Percentiles rank a stretch among this genome's conserved stretches.
phyloP scores from a whole-genome alignment of 30 jellyfish, hydroid and myxozoan genomes.

The Turritopsis rubra region DNA sequence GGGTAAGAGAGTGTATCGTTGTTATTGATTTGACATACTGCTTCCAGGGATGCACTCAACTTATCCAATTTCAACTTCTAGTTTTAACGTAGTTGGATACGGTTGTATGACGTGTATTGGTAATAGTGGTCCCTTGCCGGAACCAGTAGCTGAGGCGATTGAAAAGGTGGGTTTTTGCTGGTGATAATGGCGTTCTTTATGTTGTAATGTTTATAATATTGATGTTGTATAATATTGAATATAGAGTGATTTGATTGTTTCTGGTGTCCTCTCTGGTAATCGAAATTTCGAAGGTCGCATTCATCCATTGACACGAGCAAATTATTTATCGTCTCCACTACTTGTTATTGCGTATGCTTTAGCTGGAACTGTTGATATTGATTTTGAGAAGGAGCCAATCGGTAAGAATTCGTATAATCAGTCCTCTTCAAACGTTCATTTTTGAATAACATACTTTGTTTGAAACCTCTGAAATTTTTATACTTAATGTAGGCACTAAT shows the following conservation, averaged over 20 bases:
- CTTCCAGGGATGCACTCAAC: too few species aligned
- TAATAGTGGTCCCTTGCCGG: constrained; percentile 95
- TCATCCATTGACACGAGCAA: constrained; percentile 85
- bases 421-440: too few species aligned
- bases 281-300: constrained; percentile 91
- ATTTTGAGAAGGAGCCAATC: constrained; percentile 83
- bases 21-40: too few species aligned
- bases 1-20: constrained; percentile 78
- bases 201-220: neutral
- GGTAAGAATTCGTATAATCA: constrained; percentile 35
- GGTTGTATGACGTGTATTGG: constrained; percentile 98
- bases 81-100: constrained; percentile 83
- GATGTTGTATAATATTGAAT: neutral
- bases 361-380: constrained; percentile 87
- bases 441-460: neutral
- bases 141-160: constrained; percentile 79
- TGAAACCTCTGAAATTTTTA: too few species aligned
- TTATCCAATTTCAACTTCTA: constrained; percentile 18
- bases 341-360: constrained; percentile 80
- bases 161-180: constrained; percentile 55
- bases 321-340: constrained; percentile 79
- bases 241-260: constrained; percentile 75
- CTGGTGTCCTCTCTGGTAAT: constrained; percentile 83
- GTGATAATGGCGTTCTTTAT: neutral
- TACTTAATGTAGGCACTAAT: constrained; percentile 54